These are phyloP conservation scores for Microtus ochrogaster DNA, from an alignment of 2,113 vertebrate species.

Conservation along the genomic window DNA sequence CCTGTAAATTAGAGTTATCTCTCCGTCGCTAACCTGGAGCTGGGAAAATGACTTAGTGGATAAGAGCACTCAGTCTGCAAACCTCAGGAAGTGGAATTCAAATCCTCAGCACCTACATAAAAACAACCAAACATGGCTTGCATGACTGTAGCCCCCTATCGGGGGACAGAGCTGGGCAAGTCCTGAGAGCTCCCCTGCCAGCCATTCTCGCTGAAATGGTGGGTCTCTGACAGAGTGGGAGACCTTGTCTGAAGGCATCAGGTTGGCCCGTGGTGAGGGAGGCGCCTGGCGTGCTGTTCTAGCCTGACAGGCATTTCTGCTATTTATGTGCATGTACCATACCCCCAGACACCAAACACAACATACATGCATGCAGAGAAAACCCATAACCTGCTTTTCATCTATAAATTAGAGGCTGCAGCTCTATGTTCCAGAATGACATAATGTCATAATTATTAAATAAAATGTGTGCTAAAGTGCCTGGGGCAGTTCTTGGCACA, in stretches of 20 bases:
- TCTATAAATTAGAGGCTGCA: slow-evolving; percentile 5
- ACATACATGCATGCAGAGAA: too few relatives aligned
- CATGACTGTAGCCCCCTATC: too few relatives aligned
- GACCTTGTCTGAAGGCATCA: neutral
- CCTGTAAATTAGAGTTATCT: slow-evolving; percentile 20
- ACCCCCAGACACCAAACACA: neutral
- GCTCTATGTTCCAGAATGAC: neutral
- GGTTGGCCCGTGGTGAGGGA: too few relatives aligned
- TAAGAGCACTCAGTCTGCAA: neutral
- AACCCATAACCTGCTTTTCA: neutral
- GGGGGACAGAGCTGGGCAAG: neutral
- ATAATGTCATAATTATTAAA: slow-evolving; percentile 45
- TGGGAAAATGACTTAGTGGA: neutral
- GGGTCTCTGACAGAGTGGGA: neutral
- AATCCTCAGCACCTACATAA: too few relatives aligned
- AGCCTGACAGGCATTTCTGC: neutral
- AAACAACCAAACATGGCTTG: too few relatives aligned
- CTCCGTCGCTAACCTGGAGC: neutral
- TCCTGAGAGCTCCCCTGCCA: neutral
- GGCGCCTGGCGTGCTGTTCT: neutral
- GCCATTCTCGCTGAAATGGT: neutral
- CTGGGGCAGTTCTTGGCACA: neutral
- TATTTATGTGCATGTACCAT: neutral
- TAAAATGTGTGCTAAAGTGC: slow-evolving; percentile 17
- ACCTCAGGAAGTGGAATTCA: neutral